A percentile compares a stretch with the other conserved stretches of the same genome.
phyloP scores from a whole-genome alignment of 53 echinoderm and acorn worm species.

The Zoroaster sp. region DNA sequence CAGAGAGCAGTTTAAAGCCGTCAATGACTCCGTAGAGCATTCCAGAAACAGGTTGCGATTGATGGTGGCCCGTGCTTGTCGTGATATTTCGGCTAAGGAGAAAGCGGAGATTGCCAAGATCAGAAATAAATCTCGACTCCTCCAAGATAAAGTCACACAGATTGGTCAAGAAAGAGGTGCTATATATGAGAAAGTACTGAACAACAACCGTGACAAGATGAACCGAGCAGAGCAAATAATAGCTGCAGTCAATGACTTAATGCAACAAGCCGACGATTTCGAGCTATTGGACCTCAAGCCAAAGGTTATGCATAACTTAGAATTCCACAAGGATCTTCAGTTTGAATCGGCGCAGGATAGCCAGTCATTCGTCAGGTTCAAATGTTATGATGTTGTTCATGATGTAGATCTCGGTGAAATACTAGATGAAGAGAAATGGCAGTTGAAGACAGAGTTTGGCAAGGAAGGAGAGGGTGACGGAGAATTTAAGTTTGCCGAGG shows the following conservation, averaged over 20 bases:
- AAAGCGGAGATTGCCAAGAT: conserved; percentile 16
- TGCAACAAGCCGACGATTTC: conserved; percentile 12
- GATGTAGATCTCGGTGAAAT: neutral
- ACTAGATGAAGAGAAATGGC: neutral
- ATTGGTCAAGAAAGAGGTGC: neutral
- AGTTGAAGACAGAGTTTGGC: neutral
- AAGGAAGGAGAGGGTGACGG: neutral
- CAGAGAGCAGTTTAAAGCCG: neutral
- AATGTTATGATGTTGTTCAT: neutral
- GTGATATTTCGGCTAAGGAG: conserved; percentile 2
- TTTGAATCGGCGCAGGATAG: neutral
- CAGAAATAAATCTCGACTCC: neutral
- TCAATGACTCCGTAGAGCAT: neutral
- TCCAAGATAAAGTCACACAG: neutral
- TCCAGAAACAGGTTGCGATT: neutral
- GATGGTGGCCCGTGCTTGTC: neutral
- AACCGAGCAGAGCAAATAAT: neutral
- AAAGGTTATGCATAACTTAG: conserved; percentile 10
- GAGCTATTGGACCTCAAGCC: conserved; percentile 16
- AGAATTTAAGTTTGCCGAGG: neutral
- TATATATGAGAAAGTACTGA: neutral
- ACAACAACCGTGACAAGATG: conserved; percentile 3
- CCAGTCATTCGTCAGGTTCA: neutral
- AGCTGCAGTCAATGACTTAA: conserved; percentile 11
- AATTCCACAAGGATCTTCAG: neutral